Conservation (phyloP, 2,888 invertebrate genomes). For the Eupithecia subumbrata region DNA sequence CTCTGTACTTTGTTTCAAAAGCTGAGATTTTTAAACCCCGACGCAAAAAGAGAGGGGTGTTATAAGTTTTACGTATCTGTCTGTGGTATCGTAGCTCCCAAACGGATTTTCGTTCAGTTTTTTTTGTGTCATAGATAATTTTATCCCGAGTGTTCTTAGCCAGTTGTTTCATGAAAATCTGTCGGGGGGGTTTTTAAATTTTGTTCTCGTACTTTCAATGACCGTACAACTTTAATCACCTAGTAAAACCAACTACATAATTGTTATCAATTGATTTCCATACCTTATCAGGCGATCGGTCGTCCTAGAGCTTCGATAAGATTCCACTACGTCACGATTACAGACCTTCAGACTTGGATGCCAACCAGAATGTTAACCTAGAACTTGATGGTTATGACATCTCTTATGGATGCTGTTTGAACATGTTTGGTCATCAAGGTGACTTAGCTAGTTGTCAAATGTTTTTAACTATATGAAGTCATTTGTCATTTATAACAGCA, state of each 20-base stretch:
- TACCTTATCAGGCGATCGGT: conserved; percentile 17
- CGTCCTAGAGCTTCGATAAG: conserved; percentile 28
- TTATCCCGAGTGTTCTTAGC: too few relatives aligned
- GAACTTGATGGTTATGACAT: conserved; percentile 49
- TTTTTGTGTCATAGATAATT: too few relatives aligned
- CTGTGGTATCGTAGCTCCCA: too few relatives aligned
- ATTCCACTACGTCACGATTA: conserved; percentile 29
- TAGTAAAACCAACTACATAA: not conserved
- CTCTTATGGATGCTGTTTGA: conserved; percentile 26
- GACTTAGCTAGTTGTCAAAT: not conserved
- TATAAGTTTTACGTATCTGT: too few relatives aligned
- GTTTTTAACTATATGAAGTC: not conserved
- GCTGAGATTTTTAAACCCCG: not conserved
- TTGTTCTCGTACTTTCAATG: not conserved
- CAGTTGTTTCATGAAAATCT: too few relatives aligned
- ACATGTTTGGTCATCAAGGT: conserved; percentile 15
- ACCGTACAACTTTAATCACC: not conserved
- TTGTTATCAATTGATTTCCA: not conserved
- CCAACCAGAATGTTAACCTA: conserved; percentile 49
- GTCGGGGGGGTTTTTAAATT: too few relatives aligned
- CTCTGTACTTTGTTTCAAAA: not conserved
- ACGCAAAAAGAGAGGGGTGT: too few relatives aligned
- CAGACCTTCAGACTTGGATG: conserved; percentile 44
- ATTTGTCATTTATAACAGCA: not conserved
- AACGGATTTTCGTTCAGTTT: too few relatives aligned